These are phyloP conservation scores for Hephaestus fuliginosus DNA, from an alignment of 2,797 vertebrate species.

Conservation along the genomic window DNA sequence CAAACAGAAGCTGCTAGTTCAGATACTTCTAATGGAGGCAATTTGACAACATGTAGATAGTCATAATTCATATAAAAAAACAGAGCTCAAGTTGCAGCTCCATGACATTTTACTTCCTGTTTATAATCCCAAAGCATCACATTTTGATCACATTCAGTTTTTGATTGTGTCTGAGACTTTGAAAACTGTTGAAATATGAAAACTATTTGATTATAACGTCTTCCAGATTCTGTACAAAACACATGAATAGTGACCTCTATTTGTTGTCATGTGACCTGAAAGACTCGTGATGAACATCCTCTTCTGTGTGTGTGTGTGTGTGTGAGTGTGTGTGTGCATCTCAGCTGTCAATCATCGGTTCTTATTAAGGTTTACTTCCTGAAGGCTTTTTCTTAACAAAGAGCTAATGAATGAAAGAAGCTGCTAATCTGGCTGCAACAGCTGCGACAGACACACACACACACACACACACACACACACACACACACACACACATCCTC, in stretches of 20 bases:
- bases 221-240: not conserved
- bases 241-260: not conserved
- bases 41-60: no score
- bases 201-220: no score
- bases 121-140: no score
- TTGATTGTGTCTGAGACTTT: no score
- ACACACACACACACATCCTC: conserved; percentile 1
- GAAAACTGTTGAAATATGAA: no score
- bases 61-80: no score
- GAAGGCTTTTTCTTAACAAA: conserved; percentile 58
- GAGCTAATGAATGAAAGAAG: conserved; percentile 46
- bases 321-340: not conserved
- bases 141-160: no score
- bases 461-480: conserved; percentile 14
- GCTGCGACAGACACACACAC: conserved; percentile 28
- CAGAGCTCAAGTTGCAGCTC: no score
- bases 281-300: not conserved
- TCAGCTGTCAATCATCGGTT: conserved; percentile 30
- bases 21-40: no score
- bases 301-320: not conserved
- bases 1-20: not conserved
- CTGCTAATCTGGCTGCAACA: conserved; percentile 58
- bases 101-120: no score
- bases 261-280: conserved; percentile 8
- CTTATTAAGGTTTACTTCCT: conserved; percentile 36